Percentiles rank a stretch among this genome's conserved stretches.
These are phyloP conservation scores for Petaurus breviceps DNA, from an alignment of 2,113 vertebrate genomes.

Conservation along the genomic window DNA sequence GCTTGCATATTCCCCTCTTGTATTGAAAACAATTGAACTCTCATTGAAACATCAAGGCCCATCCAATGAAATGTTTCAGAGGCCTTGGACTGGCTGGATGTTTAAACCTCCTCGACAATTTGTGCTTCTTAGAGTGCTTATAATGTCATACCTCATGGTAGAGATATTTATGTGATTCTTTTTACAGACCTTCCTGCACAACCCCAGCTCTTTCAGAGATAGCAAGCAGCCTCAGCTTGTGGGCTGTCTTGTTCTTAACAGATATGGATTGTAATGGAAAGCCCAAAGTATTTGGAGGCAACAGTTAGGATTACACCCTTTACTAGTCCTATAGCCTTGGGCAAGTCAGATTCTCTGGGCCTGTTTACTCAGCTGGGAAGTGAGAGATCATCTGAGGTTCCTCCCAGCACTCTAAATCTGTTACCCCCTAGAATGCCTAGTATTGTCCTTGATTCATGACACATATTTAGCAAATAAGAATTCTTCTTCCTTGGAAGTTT, in stretches of 20 bases:
- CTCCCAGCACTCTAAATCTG: background rate
- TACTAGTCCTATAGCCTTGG: background rate
- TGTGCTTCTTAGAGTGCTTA: background rate
- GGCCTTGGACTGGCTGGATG: background rate
- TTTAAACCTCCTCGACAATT: background rate
- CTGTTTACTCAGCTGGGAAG: background rate
- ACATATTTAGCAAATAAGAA: background rate
- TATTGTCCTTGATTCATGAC: fast-evolving
- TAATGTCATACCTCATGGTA: background rate
- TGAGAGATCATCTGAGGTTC: background rate
- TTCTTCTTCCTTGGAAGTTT: background rate
- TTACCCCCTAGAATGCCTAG: background rate
- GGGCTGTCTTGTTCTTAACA: background rate
- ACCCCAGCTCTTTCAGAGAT: background rate
- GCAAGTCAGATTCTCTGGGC: background rate
- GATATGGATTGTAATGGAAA: background rate
- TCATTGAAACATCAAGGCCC: background rate
- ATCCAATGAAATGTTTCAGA: background rate
- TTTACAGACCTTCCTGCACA: background rate
- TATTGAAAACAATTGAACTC: background rate
- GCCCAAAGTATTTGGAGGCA: background rate
- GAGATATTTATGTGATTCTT: background rate
- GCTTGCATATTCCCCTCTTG: background rate
- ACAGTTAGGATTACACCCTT: background rate
- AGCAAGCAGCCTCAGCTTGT: background rate